Percentiles rank a stretch among this genome's conserved stretches.
phyloP scores from a whole-genome alignment of 2,797 vertebrate genomes.

The Gallinago nigripennis region DNA sequence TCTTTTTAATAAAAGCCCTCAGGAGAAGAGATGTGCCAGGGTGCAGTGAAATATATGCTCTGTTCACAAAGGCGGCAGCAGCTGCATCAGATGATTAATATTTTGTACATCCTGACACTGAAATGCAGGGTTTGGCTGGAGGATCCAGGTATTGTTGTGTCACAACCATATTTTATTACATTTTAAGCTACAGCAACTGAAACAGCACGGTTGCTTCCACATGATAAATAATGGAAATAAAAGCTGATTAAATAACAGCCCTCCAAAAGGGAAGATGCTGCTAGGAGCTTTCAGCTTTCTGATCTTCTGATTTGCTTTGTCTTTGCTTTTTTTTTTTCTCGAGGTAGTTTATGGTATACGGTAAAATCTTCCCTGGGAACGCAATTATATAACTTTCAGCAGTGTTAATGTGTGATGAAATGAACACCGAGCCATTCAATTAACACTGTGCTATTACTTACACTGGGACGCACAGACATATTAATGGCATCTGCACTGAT shows the following conservation, averaged over 20 bases:
- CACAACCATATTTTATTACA: not conserved
- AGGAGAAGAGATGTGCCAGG: slow-evolving; percentile 31
- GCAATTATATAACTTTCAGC: slow-evolving; percentile 12
- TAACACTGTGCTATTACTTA: not conserved
- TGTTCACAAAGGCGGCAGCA: not conserved
- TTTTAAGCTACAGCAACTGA: not conserved
- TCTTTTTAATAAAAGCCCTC: slow-evolving; percentile 58
- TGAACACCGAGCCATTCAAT: slow-evolving; percentile 17
- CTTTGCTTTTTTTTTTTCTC: not conserved
- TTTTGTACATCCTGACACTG: slow-evolving; percentile 15
- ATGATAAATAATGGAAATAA: slow-evolving; percentile 52
- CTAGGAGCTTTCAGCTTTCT: slow-evolving; percentile 14
- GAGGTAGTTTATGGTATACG: not conserved
- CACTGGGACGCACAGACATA: not conserved
- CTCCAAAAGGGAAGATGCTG: not conserved
- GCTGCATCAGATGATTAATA: slow-evolving; percentile 17
- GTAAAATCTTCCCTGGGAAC: slow-evolving; percentile 19
- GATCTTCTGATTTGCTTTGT: slow-evolving; percentile 39
- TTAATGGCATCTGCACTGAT: not conserved
- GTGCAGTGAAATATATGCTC: slow-evolving; percentile 44
- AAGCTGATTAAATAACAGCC: slow-evolving; percentile 60
- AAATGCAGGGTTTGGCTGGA: not conserved
- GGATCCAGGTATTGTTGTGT: slow-evolving; percentile 1
- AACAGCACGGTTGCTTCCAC: not conserved
- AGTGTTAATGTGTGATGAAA: slow-evolving; percentile 13